A percentile compares a stretch with the other conserved stretches of the same genome.
Evolutionary conservation across 2,113 vertebrate genomes (phyloP).

Genomic region (Poecile atricapillus): DNA sequence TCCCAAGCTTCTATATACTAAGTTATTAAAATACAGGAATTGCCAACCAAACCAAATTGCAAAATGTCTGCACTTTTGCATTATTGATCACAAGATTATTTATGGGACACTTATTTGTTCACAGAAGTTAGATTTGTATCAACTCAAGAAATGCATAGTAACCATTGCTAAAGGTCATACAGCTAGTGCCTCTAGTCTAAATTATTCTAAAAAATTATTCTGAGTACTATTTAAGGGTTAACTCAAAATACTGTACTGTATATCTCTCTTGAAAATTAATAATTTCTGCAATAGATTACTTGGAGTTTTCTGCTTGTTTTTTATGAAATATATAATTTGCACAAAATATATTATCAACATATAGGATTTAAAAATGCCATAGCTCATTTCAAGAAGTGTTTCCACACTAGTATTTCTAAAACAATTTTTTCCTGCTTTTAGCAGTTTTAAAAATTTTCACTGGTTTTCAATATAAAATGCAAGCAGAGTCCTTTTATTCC

Average conservation of each 20-base stretch:
- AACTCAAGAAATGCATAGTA: background rate
- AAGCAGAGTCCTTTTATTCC: fast-evolving
- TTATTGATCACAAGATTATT: background rate
- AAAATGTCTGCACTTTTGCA: background rate
- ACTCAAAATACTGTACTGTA: background rate
- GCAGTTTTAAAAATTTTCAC: background rate
- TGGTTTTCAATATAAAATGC: background rate
- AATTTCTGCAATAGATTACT: background rate
- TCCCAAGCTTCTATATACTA: background rate
- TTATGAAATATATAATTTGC: background rate
- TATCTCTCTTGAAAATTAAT: background rate
- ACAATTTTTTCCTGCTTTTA: background rate
- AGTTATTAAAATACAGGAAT: background rate
- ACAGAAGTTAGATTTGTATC: background rate
- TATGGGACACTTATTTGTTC: background rate
- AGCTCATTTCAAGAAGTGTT: background rate
- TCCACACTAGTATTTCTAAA: background rate
- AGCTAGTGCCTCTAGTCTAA: background rate
- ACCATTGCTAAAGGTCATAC: background rate
- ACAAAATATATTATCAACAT: background rate
- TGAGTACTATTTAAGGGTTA: background rate
- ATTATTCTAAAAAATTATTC: background rate
- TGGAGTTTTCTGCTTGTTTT: background rate
- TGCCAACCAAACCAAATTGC: background rate
- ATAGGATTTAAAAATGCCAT: background rate